phyloP scores from a whole-genome alignment of 2,797 vertebrate genomes.

The Argya squamiceps region DNA sequence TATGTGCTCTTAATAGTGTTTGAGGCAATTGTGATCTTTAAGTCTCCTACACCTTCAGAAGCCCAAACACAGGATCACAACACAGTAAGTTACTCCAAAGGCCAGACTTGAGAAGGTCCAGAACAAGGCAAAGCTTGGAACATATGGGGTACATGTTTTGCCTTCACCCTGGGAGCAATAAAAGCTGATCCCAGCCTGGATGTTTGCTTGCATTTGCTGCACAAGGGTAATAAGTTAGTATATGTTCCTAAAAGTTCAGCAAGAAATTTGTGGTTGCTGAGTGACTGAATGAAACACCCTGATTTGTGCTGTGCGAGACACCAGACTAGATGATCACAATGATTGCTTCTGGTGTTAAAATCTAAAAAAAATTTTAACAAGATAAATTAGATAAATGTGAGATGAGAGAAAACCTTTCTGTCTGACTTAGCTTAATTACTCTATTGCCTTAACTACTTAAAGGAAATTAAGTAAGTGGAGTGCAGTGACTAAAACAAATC shows the following conservation, averaged over 20 bases:
- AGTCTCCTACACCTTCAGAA: not conserved
- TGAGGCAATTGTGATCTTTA: not conserved
- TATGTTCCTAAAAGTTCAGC: not conserved
- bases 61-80: not conserved
- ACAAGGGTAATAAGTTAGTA: accelerated
- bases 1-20: not conserved
- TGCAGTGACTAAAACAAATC: not conserved
- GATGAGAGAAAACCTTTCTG: not conserved
- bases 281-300: not conserved
- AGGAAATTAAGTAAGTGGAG: not conserved
- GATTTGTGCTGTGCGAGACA: not conserved
- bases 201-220: not conserved
- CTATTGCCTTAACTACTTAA: not conserved
- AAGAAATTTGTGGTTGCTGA: not conserved
- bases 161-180: not conserved
- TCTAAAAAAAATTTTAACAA: not conserved
- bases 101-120: not conserved
- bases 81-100: not conserved
- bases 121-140: not conserved
- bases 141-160: not conserved
- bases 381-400: not conserved
- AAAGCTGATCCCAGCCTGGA: not conserved
- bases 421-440: not conserved
- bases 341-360: not conserved
- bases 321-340: not conserved